Evolutionary conservation across 2,797 vertebrate genomes (phyloP), one percentile per base, ranked within the genome.

Genomic region (Phoxinus dragarum): DNA sequence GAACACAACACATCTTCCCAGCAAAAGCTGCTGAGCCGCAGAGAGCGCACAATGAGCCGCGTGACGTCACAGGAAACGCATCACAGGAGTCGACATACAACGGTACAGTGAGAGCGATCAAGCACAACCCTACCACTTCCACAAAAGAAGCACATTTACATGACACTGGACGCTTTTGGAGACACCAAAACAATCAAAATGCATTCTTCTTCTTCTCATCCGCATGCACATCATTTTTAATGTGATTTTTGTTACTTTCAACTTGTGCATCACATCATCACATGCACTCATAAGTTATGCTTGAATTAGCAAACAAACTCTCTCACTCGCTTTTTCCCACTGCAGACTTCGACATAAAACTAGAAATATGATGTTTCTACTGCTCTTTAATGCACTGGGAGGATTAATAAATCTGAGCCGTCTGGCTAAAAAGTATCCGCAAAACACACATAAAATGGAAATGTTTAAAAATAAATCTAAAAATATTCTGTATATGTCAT

Each of bases 1-100:
- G 89, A 86, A 81, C 76, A 82, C 71, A 23, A 44, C 68, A 90
- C 90, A 89, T 90, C 88, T 89, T 82, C 23, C 82, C 27, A 61
- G 69, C 88, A 91, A 88, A 86, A 64, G 61, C 86, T 76, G 86
- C 82, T 87, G 88, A 89, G 87, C 81, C 84, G 83, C 77, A 88
- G 84, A 89, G 86, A 87, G 61, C 44, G 47, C 90, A 91, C 88
- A 92, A 91, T 86, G 86, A 89, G 84, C 61, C 0, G n/a, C 69
- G 88, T 77, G 89, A 84, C 79, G 78, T 88, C 64, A 56, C 78
- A 87, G 85, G 87, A 81, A 88, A 81, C 47, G 3, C 27, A 64
- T 64, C 61, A 64, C 61, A 31, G 59, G 59, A 56, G 54, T 75
- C 47, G 47, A 73, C 66, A 82, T 23, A 31, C 54, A n/a, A 81